Evolutionary conservation across 1,140 invertebrate genomes (phyloP), one percentile per base, ranked within the genome.

Genomic region (Eciton burchellii): DNA sequence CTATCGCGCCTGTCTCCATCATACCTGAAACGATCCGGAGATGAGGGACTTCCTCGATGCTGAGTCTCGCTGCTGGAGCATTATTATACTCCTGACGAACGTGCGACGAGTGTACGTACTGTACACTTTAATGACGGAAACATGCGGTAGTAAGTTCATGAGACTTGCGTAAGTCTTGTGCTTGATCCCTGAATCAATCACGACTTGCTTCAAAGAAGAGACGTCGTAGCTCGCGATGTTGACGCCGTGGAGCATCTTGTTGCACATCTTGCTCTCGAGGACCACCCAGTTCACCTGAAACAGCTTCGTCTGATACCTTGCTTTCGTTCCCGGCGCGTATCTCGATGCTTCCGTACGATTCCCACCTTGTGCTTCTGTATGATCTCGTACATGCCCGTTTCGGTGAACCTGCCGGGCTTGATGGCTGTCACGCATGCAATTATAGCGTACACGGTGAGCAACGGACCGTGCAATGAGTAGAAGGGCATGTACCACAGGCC

Each of bases 201-300:
- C 0, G 1, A 77, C 0, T 54, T 43, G 1, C 8, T 19, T 77
- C 12, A 77, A 54, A 3, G 47, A 77, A 68, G 62, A 77, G 3
- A 54, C 0, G 26, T 77, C 8, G 12, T 68, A 56, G 1, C 0
- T 9, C n/a, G 9, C 14, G 29, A 5, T 0, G 0, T 21, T 5
- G 0, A 24, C 11, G 1, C 0, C 19, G 9, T 1, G 0, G 21
- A 26, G 8, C 5, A 77, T 3, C n/a, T 54, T 1, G 1, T 19
- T n/a, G 19, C 21, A 43, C 21, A 56, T 24, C 0, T 5, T 14
- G 6, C 21, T 68, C 54, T 56, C 11, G 19, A 77, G 49, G 14
- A 52, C 54, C 14, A 77, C 21, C 74, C 74, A 77, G 1, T 4
- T 43, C 3, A 68, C 62, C 74, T 77, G n/a, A 56, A 77, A 8